Evolutionary conservation across 2,113 vertebrate genomes (phyloP), one percentile per base, ranked within the genome.

Genomic region (Clupea harengus): DNA sequence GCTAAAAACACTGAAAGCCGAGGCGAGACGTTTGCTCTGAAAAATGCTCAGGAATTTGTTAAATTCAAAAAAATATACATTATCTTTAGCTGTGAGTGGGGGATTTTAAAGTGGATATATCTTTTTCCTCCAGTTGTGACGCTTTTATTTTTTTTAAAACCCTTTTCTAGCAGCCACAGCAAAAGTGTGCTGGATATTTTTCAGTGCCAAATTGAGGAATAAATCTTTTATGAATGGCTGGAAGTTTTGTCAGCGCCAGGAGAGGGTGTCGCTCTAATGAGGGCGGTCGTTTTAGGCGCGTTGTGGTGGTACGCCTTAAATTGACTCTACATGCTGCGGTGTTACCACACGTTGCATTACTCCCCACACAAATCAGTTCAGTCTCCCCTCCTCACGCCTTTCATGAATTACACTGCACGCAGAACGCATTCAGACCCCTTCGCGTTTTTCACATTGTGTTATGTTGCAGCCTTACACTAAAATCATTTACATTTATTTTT

Each of bases 1-100:
- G 28, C 72, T 78, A 78, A 78, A 78, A 32, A 78, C 72, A 78
- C 72, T 78, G 72, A 78, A 78, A 78, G 72, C 25, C 10, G 32
- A 78, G 72, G 32, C 72, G 44, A 60, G 20, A 18, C 18, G 1
- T 60, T 20, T 60, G 2, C 25, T 0, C 28, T 32, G 10, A 32
- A 78, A 78, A 78, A 78, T 78, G 11, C 28, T 78, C 25, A 32
- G 64, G 28, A 72, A 78, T 78, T 44, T 44, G 72, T 39, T 39
- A 28, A 78, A 78, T 78, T 78, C 20, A 78, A 78, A 78, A 39
- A 47, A 78, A 78, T 39, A 78, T 17, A 10, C 32, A 64, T 64
- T 20, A 32, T 18, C 10, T 72, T 72, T 32, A 32, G 64, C 64
- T 54, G 52, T 60, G 20, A 60, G 54, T 28, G 25, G n/a, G 32